Evolutionary conservation across 1,140 invertebrate species (phyloP).

Genomic region (Drosophila repletoides): DNA sequence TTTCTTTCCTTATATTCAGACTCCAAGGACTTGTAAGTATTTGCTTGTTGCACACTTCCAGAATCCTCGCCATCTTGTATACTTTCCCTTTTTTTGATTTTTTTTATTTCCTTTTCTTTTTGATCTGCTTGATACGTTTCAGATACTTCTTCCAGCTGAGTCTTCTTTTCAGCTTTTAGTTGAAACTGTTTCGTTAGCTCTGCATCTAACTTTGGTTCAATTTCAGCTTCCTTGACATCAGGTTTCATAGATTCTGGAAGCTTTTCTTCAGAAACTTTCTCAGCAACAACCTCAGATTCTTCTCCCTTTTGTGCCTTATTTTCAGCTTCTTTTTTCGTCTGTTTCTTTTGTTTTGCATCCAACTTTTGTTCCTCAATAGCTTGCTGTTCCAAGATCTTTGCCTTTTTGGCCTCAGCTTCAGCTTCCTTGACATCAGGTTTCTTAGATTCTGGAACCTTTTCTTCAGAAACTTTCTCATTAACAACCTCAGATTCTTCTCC

Average conservation of each 20-base stretch:
- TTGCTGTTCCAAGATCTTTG: slow-evolving; percentile 9
- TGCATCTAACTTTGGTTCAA: slow-evolving; percentile 7
- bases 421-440: not conserved
- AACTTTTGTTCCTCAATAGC: not conserved
- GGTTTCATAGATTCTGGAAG: not conserved
- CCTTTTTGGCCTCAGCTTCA: slow-evolving; percentile 12
- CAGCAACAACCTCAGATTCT: slow-evolving; percentile 6
- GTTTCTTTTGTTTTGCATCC: not conserved
- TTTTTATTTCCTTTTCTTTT: slow-evolving; percentile 6
- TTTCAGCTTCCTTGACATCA: not conserved
- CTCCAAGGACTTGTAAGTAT: slow-evolving; percentile 46
- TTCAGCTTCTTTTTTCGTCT: not conserved
- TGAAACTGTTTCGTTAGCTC: slow-evolving; percentile 7
- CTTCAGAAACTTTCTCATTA: slow-evolving; percentile 2
- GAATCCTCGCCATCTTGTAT: slow-evolving; percentile 6
- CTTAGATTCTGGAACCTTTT: not conserved
- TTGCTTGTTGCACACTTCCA: slow-evolving; percentile 8
- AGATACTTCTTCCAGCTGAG: slow-evolving; percentile 6
- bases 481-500: slow-evolving; percentile 28
- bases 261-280: slow-evolving; percentile 5
- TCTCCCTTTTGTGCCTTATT: not conserved
- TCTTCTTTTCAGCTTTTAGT: not conserved
- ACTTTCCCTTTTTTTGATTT: not conserved
- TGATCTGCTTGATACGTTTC: too few species aligned
- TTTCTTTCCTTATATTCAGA: slow-evolving; percentile 67